Conservation (phyloP, 2,888 invertebrate species). For the Cephus pulcher region DNA sequence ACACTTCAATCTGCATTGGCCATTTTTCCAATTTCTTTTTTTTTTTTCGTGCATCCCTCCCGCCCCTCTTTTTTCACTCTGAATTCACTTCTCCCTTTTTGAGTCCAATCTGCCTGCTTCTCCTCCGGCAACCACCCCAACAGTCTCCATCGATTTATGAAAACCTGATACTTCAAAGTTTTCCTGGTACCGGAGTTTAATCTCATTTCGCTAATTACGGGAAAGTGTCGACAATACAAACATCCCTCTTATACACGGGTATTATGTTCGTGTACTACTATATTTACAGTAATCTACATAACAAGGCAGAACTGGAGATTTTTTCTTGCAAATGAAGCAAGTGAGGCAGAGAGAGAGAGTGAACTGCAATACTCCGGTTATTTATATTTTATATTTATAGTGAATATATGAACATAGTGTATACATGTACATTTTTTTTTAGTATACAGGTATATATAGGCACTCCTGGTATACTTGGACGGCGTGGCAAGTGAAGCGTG, state of each 20-base stretch:
- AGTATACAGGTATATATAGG: not conserved
- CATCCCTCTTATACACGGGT: not conserved
- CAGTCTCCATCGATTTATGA: constrained; percentile 8
- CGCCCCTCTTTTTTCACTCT: too few relatives aligned
- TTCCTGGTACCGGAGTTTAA: not conserved
- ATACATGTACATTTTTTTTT: too few relatives aligned
- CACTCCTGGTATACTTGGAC: not conserved
- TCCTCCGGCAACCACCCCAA: not conserved
- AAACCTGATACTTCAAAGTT: constrained; percentile 7
- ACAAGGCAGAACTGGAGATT: too few relatives aligned
- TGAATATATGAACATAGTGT: too few relatives aligned
- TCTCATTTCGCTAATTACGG: constrained; percentile 8
- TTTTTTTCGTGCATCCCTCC: too few relatives aligned
- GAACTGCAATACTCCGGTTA: too few relatives aligned
- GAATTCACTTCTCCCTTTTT: too few relatives aligned
- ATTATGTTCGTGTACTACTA: not conserved
- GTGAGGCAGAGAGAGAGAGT: too few relatives aligned
- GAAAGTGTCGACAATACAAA: constrained; percentile 13
- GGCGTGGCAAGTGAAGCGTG: constrained; percentile 20
- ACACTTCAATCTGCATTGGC: not conserved
- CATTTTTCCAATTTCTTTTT: not conserved
- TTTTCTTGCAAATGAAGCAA: too few relatives aligned
- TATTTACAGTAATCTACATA: too few relatives aligned
- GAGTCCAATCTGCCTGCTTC: not conserved
- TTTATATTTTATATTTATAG: too few relatives aligned